Evolutionary conservation across 2,888 invertebrate genomes (phyloP).

Genomic region (Caenorhabditis virilis): DNA sequence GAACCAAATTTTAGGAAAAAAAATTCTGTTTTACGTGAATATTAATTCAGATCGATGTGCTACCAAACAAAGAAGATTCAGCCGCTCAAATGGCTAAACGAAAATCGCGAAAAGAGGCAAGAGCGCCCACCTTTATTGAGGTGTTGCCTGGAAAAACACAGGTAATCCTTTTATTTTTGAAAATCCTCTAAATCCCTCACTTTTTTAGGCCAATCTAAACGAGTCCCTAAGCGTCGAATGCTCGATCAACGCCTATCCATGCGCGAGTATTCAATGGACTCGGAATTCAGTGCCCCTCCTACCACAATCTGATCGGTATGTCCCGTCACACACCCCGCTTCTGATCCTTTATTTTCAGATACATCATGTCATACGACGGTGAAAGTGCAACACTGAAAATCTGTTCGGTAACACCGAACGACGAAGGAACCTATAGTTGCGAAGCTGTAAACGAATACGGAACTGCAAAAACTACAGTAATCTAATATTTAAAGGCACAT

Average conservation of each 20-base stretch:
- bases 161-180: no score
- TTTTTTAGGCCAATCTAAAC: slow-evolving; percentile 47
- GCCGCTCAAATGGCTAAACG: slow-evolving; percentile 41
- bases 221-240: slow-evolving; percentile 65
- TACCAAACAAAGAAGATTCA: slow-evolving; percentile 39
- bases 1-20: no score
- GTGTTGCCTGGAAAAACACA: slow-evolving; percentile 61
- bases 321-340: neutral
- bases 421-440: slow-evolving; percentile 77
- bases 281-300: slow-evolving; percentile 58
- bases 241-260: slow-evolving; percentile 62
- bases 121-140: slow-evolving; percentile 62
- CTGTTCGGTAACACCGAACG: slow-evolving; percentile 33
- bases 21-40: no score
- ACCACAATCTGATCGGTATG: slow-evolving; percentile 54
- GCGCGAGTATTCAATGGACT: slow-evolving; percentile 62
- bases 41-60: slow-evolving; percentile 53
- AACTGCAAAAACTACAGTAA: slow-evolving; percentile 75
- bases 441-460: slow-evolving; percentile 80
- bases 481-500: neutral
- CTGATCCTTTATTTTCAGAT: slow-evolving; percentile 18
- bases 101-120: slow-evolving; percentile 48
- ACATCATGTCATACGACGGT: slow-evolving; percentile 65
- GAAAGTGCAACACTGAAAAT: slow-evolving; percentile 66
- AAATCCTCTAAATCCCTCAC: no score